These are phyloP conservation scores for Ploceus nigricollis DNA, from an alignment of 2,113 vertebrate genomes.

Conservation along the genomic window DNA sequence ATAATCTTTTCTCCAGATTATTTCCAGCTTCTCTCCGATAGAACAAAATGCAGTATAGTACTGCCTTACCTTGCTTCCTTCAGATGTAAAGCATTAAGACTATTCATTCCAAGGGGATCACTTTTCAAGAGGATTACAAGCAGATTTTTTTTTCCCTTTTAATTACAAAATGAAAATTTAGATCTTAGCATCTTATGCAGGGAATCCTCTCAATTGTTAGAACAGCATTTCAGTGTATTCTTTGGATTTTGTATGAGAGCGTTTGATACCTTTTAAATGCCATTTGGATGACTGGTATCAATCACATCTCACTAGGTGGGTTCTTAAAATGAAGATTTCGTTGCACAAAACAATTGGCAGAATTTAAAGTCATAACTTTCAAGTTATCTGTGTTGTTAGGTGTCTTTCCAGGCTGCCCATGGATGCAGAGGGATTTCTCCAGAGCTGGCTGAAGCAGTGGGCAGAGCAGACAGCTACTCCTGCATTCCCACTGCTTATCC, in stretches of 20 bases:
- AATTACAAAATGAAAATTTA: constrained; percentile 37
- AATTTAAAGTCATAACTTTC: background rate
- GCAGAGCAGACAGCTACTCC: background rate
- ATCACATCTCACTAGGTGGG: background rate
- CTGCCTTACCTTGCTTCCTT: constrained; percentile 56
- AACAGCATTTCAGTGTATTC: background rate
- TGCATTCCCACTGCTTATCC: background rate
- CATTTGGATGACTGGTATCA: background rate
- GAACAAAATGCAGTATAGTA: background rate
- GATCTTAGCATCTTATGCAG: background rate
- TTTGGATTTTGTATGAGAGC: background rate
- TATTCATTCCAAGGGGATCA: constrained; percentile 30
- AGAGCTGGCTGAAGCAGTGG: background rate
- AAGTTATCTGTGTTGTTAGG: background rate
- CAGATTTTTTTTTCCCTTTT: background rate
- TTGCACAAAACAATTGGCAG: background rate
- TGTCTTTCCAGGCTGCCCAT: background rate
- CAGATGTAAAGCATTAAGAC: constrained; percentile 61
- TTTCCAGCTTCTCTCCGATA: constrained; percentile 60
- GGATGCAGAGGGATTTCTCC: background rate
- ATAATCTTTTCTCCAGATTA: constrained; percentile 64
- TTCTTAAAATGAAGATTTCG: background rate
- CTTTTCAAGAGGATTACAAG: constrained; percentile 56
- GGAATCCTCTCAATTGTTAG: background rate
- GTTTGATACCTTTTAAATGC: background rate